Conservation (phyloP, 2,888 invertebrate genomes). For the Willowsia nigromaculata region DNA sequence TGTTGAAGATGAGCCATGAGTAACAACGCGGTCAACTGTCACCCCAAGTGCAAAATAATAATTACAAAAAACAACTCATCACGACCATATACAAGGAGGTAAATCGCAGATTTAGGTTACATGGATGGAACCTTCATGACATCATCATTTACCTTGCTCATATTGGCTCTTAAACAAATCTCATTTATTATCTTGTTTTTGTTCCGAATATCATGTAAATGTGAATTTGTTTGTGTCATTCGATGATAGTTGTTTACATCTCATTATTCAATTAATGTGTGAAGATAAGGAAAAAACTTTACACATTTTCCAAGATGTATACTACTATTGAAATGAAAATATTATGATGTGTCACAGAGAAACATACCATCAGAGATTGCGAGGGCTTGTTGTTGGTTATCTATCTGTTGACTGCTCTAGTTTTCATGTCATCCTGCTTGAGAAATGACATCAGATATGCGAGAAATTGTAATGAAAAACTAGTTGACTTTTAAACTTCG, state of each 20-base stretch:
- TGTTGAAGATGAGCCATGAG: neutral
- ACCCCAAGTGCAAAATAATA: neutral
- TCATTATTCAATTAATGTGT: constrained; percentile 4
- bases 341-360: neutral
- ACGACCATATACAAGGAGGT: neutral
- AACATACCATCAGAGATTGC: neutral
- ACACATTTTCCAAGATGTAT: neutral
- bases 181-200: neutral
- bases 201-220: neutral
- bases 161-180: too few species aligned
- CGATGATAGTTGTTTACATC: neutral
- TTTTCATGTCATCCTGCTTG: neutral
- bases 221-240: too few species aligned
- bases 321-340: neutral
- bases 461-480: neutral
- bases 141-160: too few species aligned
- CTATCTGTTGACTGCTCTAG: neutral
- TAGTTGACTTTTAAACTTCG: neutral
- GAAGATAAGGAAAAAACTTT: neutral
- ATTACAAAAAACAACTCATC: neutral
- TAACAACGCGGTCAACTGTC: neutral
- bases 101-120: neutral
- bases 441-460: constrained; percentile 15
- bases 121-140: neutral
- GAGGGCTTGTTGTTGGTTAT: neutral